Percentiles rank a stretch among this genome's conserved stretches.
phyloP scores from a whole-genome alignment of 2,888 invertebrate species.

The Drosophila antonietae region DNA sequence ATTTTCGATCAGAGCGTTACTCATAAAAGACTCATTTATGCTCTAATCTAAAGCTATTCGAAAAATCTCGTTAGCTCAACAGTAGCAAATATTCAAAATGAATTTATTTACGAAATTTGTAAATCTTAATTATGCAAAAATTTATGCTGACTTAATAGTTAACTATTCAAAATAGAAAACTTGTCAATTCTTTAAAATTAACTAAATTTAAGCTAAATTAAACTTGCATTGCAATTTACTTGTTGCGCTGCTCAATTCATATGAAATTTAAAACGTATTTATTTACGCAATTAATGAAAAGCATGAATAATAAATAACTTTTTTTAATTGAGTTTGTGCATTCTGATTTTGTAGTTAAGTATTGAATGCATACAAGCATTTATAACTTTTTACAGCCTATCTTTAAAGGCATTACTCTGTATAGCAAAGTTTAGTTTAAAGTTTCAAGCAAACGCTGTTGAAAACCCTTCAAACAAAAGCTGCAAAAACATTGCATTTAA shows the following conservation, averaged over 20 bases:
- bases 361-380: neutral
- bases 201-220: no score
- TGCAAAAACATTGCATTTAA: neutral
- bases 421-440: neutral
- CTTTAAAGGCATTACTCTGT: neutral
- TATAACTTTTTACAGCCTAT: neutral
- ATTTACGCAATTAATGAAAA: neutral
- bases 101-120: no score
- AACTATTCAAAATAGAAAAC: neutral
- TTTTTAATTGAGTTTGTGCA: neutral
- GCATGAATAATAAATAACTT: neutral
- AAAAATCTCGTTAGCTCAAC: no score
- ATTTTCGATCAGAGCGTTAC: no score
- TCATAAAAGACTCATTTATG: no score
- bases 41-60: no score
- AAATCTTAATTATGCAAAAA: no score
- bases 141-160: no score
- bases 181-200: neutral
- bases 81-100: no score
- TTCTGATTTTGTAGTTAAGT: neutral
- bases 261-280: neutral
- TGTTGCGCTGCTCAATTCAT: neutral
- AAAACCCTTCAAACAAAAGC: neutral
- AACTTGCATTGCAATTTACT: neutral
- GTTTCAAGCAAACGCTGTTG: neutral